Evolutionary conservation across 53 echinoderm and acorn worm genomes (phyloP).

Genomic region (Glandiceps talaboti): DNA sequence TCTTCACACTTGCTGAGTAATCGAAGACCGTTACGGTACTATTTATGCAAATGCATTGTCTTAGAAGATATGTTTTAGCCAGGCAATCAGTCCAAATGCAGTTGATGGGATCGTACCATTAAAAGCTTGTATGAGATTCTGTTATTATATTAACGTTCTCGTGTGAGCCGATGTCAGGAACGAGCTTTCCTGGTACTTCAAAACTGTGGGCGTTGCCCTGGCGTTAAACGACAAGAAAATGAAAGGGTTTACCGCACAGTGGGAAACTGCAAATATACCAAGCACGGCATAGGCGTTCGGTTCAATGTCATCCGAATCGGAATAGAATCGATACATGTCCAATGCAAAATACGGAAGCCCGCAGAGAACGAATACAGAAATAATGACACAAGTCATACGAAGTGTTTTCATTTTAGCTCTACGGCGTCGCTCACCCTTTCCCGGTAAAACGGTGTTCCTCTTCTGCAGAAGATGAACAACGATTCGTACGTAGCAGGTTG

Average conservation of each 20-base stretch:
- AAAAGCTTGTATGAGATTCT: too few relatives aligned
- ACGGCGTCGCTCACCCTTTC: background rate
- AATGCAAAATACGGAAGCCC: conserved; percentile 51
- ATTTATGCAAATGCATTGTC: too few relatives aligned
- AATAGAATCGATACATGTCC: background rate
- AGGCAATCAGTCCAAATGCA: too few relatives aligned
- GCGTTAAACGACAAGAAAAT: background rate
- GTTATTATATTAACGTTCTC: background rate
- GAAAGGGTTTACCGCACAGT: background rate
- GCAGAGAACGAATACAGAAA: conserved; percentile 74
- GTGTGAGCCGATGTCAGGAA: background rate
- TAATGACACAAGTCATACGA: conserved; percentile 96
- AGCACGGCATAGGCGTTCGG: background rate
- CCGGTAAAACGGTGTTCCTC: background rate
- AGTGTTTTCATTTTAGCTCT: conserved; percentile 36
- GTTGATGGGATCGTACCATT: too few relatives aligned
- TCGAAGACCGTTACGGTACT: too few relatives aligned
- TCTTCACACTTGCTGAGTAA: too few relatives aligned
- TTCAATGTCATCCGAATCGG: background rate
- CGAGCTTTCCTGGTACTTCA: background rate
- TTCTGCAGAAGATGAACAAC: background rate
- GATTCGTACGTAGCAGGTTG: background rate
- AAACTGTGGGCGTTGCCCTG: background rate
- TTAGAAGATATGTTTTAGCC: too few relatives aligned
- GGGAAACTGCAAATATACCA: background rate